Conservation (phyloP, 2,797 vertebrate species). For the Gila robusta region DNA sequence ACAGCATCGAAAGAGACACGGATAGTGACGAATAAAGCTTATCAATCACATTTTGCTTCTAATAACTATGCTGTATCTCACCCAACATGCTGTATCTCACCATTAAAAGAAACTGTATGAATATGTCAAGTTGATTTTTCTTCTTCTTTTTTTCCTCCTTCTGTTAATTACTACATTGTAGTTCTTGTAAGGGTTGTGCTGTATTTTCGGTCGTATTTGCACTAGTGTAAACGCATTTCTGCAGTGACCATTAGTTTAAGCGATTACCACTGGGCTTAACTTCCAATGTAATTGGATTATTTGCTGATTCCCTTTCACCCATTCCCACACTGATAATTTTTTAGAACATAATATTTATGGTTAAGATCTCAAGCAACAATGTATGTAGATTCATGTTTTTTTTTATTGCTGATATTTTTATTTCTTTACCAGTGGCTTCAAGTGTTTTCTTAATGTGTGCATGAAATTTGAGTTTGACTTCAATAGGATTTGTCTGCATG, state of each 20-base stretch:
- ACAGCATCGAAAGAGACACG: conserved; percentile 95
- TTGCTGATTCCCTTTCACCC: conserved; percentile 61
- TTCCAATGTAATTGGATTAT: conserved; percentile 63
- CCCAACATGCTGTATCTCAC: conserved; percentile 34
- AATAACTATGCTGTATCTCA: conserved; percentile 36
- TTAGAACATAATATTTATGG: conserved; percentile 77
- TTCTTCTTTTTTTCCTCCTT: conserved; percentile 55
- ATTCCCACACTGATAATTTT: conserved; percentile 65
- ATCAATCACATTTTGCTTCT: conserved; percentile 61
- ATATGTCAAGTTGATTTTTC: conserved; percentile 65
- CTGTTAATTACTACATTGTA: conserved; percentile 61
- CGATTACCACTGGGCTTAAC: conserved; percentile 68
- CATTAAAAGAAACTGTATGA: conserved; percentile 66
- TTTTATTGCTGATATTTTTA: conserved; percentile 72
- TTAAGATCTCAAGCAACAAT: conserved; percentile 67
- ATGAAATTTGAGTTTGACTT: conserved; percentile 74
- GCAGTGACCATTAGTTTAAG: conserved; percentile 63
- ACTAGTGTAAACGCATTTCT: conserved; percentile 72
- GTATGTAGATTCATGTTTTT: conserved; percentile 70
- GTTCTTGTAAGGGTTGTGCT: conserved; percentile 68
- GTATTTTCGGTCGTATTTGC: conserved; percentile 73
- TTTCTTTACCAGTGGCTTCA: conserved; percentile 69
- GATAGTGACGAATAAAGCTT: conserved; percentile 87
- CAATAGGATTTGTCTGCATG: conserved; percentile 83
- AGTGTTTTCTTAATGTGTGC: conserved; percentile 71